phyloP scores from a whole-genome alignment of 2,888 invertebrate genomes.

The Drosophila atripex region DNA sequence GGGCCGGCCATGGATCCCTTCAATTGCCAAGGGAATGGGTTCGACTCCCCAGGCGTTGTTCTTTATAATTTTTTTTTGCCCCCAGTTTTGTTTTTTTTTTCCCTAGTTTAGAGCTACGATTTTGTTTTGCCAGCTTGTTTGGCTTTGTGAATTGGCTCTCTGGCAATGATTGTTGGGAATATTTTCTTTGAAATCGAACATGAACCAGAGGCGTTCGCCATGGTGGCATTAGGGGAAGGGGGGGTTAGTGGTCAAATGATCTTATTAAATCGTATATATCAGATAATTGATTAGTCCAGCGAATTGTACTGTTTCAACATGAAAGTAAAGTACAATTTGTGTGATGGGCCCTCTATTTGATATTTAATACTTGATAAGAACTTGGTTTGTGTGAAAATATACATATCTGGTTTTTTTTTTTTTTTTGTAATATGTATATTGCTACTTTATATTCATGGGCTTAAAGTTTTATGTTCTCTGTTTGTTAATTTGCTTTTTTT shows the following conservation, averaged over 20 bases:
- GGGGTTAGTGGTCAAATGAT: background rate
- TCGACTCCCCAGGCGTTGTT: background rate
- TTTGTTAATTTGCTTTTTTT: constrained; percentile 6
- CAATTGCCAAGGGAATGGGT: constrained; percentile 8
- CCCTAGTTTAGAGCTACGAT: background rate
- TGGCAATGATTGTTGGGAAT: constrained; percentile 37
- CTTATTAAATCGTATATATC: no score
- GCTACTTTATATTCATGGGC: background rate
- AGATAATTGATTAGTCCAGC: background rate
- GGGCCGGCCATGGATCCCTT: constrained; percentile 1
- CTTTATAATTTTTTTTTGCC: background rate
- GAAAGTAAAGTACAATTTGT: constrained; percentile 2
- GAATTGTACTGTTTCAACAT: background rate
- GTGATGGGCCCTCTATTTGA: background rate
- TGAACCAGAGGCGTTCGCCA: background rate
- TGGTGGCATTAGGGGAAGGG: no score
- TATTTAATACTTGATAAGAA: constrained; percentile 20
- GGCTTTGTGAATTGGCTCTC: constrained; percentile 32
- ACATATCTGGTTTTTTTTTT: no score
- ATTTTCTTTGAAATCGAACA: constrained; percentile 14
- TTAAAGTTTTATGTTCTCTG: background rate
- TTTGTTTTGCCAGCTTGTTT: constrained; percentile 10
- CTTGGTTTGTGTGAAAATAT: background rate
- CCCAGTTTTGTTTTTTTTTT: background rate
- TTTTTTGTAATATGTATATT: no score